A percentile compares a stretch with the other conserved stretches of the same genome.
These are phyloP conservation scores for Antennarius maculatus DNA, from an alignment of 2,797 vertebrate species.

Conservation along the genomic window DNA sequence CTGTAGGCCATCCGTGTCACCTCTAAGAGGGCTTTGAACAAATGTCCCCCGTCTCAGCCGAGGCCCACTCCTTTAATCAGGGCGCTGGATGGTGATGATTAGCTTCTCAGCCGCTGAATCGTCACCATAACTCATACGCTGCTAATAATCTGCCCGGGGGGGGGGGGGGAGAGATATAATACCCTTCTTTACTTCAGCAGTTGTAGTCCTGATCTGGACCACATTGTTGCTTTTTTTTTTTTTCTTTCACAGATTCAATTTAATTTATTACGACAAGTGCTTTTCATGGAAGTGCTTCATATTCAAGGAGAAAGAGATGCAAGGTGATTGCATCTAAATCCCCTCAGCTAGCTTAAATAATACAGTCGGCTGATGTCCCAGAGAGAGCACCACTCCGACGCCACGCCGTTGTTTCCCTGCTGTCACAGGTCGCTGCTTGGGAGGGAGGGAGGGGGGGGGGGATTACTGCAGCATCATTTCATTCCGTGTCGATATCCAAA, in stretches of 20 bases:
- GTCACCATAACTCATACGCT: conserved; percentile 50
- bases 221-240: conserved; percentile 48
- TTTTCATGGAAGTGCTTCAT: conserved; percentile 56
- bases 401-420: conserved; percentile 42
- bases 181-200: conserved; percentile 61
- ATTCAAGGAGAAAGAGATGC: conserved; percentile 61
- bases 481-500: conserved; percentile 65
- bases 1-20: conserved; percentile 75
- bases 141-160: conserved; percentile 70
- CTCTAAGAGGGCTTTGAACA: conserved; percentile 76
- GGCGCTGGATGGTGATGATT: conserved; percentile 74
- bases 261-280: conserved; percentile 70
- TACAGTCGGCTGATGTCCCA: conserved; percentile 34
- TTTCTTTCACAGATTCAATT: conserved; percentile 48
- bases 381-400: conserved; percentile 22
- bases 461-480: conserved; percentile 66
- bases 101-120: conserved; percentile 60
- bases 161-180: conserved; percentile 62
- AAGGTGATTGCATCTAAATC: conserved; percentile 77
- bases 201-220: conserved; percentile 66
- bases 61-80: conserved; percentile 79
- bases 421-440: conserved; percentile 51
- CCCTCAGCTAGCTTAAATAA: conserved; percentile 56
- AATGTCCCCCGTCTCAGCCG: conserved; percentile 70
- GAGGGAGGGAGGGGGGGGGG: conserved; percentile 40